Base-by-base conservation (phyloP, 2,888 invertebrate genomes). In the Aspidiotus destructor region DNA sequence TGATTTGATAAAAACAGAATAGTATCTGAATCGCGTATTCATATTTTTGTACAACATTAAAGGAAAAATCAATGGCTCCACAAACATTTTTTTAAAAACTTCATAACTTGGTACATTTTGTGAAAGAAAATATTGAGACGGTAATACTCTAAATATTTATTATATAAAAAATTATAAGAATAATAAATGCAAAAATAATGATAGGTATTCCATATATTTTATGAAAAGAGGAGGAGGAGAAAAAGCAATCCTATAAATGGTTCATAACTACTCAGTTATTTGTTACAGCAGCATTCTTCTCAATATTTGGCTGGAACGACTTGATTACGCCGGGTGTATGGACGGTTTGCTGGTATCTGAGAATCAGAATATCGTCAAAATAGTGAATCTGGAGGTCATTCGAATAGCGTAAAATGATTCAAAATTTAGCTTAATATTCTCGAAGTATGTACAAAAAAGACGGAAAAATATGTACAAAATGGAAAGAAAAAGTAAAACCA, bases 291-390 rank as follows among this genome's bases (percentile, higher is more conserved):
- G 48, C n/a, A 40, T 62, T 69, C n/a, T 60, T 61, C 44, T 62
- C 69, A 3, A 54, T 15, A 16, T 40, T 52, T 57, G 64, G 71
- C 28, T 72, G 72, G 60, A 72, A 72, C 17, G 72, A 72, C 41
- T 72, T 72, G 11, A 72, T 72, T 44, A 72, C 72, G 41, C 72
- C 72, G 2, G 72, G 72, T n/a, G 72, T 72, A 52, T 72, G 72
- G 3, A 72, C 71, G 71, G 71, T 72, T 70, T 72, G 72, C 28
- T 71, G 65, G 63, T 71, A 72, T 41, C 72, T 72, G 70, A 13
- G 54, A 60, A 60, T 28, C 52, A 44, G 62, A 40, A 62, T 28
- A 28, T 28, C 28, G 28, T 28, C 28, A 28, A 3, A 28, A 28
- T n/a, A n/a, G n/a, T n/a, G n/a, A n/a, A n/a, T n/a, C n/a, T n/a